These are phyloP conservation scores for Sebastiscus albofasciatus DNA, from an alignment of 2,797 vertebrate genomes.

Conservation along the genomic window DNA sequence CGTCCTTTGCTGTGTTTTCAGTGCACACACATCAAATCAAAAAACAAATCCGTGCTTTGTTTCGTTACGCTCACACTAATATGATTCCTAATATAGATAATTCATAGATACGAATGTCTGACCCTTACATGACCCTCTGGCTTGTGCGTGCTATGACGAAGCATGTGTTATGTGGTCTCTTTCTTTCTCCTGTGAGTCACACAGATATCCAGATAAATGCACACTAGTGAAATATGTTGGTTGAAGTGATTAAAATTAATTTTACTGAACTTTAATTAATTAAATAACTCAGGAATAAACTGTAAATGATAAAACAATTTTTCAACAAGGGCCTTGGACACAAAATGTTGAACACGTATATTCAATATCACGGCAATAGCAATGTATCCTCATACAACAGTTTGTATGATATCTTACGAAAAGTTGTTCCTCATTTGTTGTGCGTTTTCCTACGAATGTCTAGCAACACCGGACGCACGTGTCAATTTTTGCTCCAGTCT, in stretches of 20 bases:
- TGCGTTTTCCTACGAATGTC: neutral
- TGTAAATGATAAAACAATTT: neutral
- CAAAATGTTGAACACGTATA: neutral
- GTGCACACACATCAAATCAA: neutral
- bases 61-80: neutral
- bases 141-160: neutral
- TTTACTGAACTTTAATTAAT: neutral
- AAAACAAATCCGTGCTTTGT: constrained; percentile 1
- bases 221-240: neutral
- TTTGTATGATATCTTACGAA: neutral
- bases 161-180: neutral
- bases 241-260: neutral
- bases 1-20: neutral
- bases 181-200: neutral
- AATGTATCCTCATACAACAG: too few relatives aligned
- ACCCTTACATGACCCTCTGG: neutral
- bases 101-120: neutral
- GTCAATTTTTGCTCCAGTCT: neutral
- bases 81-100: neutral
- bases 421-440: neutral
- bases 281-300: neutral
- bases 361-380: neutral
- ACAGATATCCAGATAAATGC: constrained; percentile 2
- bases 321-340: neutral
- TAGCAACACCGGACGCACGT: neutral